Evolutionary conservation across 2,113 vertebrate genomes (phyloP).

Genomic region (Vidua macroura): DNA sequence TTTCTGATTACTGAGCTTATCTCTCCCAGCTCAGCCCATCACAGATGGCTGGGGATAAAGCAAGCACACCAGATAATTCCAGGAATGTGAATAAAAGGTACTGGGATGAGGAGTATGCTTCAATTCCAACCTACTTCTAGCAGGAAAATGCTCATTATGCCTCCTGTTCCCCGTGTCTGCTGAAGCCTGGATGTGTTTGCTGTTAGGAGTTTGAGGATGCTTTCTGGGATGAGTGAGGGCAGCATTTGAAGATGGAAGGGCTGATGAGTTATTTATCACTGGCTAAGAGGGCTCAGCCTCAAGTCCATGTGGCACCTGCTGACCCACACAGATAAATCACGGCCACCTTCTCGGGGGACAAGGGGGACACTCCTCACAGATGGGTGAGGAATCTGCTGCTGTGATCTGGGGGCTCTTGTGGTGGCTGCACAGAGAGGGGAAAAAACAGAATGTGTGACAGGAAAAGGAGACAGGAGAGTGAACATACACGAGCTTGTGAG

Average conservation of each 20-base stretch:
- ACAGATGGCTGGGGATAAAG: constrained; percentile 69
- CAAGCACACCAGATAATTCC: constrained; percentile 48
- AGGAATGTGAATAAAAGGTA: constrained; percentile 58
- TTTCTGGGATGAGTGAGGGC: not conserved
- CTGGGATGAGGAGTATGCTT: not conserved
- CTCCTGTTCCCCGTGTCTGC: not conserved
- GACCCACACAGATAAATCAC: constrained; percentile 32
- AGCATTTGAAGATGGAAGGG: constrained; percentile 4
- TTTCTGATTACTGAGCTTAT: constrained; percentile 74
- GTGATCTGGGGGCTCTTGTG: not conserved
- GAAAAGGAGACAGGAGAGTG: not conserved
- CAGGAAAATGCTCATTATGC: constrained; percentile 46
- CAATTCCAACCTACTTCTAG: constrained; percentile 33
- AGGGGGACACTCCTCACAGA: not conserved
- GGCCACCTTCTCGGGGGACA: rapidly evolving
- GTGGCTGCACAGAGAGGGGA: not conserved
- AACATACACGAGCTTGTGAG: rapidly evolving
- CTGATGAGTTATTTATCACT: constrained; percentile 34
- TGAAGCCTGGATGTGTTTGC: constrained; percentile 45
- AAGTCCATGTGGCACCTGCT: constrained; percentile 29
- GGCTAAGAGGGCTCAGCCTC: constrained; percentile 26
- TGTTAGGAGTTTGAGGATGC: not conserved
- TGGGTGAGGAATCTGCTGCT: not conserved
- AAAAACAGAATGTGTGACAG: not conserved
- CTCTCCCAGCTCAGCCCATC: constrained; percentile 63